A percentile compares a stretch with the other conserved stretches of the same genome.
Conservation (phyloP, 2,113 vertebrate genomes). For the Sylvilagus bachmani region DNA sequence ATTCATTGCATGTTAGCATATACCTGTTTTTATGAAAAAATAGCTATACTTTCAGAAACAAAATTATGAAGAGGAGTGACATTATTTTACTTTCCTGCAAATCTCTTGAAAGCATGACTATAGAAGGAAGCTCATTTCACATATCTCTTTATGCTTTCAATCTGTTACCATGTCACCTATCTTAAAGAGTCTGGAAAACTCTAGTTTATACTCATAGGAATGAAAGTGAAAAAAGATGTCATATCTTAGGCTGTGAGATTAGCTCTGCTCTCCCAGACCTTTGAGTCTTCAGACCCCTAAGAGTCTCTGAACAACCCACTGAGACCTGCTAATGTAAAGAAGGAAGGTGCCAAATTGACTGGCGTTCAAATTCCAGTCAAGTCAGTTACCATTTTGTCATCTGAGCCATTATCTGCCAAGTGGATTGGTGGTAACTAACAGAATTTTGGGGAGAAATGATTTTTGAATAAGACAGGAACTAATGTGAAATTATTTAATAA, state of each 20-base stretch:
- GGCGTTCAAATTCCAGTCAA: background rate
- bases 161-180: background rate
- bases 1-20: background rate
- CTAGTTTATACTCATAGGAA: background rate
- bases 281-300: rapidly evolving
- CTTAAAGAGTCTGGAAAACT: background rate
- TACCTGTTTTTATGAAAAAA: background rate
- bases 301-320: background rate
- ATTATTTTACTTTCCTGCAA: background rate
- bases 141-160: background rate
- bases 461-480: background rate
- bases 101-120: background rate
- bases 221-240: background rate
- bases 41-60: background rate
- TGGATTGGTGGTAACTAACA: background rate
- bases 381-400: background rate
- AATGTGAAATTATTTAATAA: background rate
- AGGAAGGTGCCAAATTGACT: background rate
- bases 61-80: background rate
- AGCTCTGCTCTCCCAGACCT: background rate
- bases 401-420: background rate
- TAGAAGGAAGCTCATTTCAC: background rate
- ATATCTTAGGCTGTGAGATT: background rate
- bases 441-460: background rate
- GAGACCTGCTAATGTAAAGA: background rate